A percentile compares a stretch with the other conserved stretches of the same genome.
Conservation (phyloP, 2,113 vertebrate genomes). For the Echinops telfairi region DNA sequence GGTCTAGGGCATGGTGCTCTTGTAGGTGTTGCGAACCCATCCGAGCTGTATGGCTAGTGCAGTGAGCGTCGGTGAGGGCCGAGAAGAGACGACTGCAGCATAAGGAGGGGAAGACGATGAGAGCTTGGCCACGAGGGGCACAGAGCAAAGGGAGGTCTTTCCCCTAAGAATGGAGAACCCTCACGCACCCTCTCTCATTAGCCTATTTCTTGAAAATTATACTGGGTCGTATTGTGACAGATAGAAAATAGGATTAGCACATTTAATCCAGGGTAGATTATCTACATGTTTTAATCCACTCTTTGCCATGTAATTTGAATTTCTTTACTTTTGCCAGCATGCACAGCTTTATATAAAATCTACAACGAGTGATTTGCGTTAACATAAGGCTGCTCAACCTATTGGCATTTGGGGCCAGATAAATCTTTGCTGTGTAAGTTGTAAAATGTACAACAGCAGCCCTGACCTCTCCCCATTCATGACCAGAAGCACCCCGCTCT, state of each 20-base stretch:
- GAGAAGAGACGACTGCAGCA: no score
- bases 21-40: background rate
- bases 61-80: background rate
- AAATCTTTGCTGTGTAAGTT: background rate
- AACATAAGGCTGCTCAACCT: slow-evolving; percentile 8
- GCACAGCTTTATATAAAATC: slow-evolving; percentile 41
- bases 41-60: background rate
- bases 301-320: slow-evolving; percentile 27
- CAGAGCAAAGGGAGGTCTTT: background rate
- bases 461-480: background rate
- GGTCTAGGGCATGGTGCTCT: background rate
- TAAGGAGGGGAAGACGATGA: background rate
- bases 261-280: slow-evolving; percentile 14
- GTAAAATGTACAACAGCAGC: background rate
- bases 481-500: background rate
- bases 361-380: background rate
- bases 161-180: background rate
- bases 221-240: slow-evolving; percentile 26
- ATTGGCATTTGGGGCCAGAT: background rate
- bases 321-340: slow-evolving; percentile 13
- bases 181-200: background rate
- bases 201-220: slow-evolving; percentile 36
- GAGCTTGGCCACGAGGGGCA: background rate
- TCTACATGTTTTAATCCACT: slow-evolving; percentile 10
- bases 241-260: background rate